Conservation (phyloP, 2,797 vertebrate species). For the Chaenodraco wilsoni region DNA sequence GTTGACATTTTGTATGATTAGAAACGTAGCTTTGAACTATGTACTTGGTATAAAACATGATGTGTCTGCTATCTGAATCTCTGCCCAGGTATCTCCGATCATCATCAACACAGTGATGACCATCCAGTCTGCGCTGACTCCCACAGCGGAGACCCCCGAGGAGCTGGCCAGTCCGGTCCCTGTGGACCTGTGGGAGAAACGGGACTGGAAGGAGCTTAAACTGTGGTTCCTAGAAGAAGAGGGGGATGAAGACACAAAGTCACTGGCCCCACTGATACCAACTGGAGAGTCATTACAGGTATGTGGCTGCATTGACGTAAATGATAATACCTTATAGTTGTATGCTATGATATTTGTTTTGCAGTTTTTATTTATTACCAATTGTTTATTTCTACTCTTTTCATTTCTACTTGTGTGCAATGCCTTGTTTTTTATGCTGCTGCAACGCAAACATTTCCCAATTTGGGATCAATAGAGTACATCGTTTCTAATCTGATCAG, state of each 20-base stretch:
- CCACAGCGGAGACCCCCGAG: conserved; percentile 85
- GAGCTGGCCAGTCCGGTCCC: conserved; percentile 85
- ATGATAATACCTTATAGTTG: background rate
- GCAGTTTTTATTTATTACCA: background rate
- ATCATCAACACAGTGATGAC: conserved; percentile 98
- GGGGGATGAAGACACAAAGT: conserved; percentile 78
- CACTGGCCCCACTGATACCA: conserved; percentile 82
- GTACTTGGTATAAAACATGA: background rate
- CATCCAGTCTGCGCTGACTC: conserved; percentile 92
- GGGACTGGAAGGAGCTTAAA: conserved; percentile 89
- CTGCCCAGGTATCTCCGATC: conserved; percentile 93
- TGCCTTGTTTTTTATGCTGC: too few relatives aligned
- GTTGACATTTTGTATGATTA: background rate
- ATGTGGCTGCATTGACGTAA: conserved; percentile 8
- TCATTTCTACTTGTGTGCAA: too few relatives aligned
- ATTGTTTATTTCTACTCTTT: too few relatives aligned
- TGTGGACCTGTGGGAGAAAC: conserved; percentile 90
- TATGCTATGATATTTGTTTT: background rate
- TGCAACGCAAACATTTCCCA: too few relatives aligned
- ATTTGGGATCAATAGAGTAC: too few relatives aligned
- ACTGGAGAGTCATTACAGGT: conserved; percentile 90
- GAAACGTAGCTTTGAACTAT: background rate
- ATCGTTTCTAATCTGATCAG: background rate
- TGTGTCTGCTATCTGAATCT: conserved; percentile 22
- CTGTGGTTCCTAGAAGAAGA: conserved; percentile 97